A percentile compares a stretch with the other conserved stretches of the same genome.
Conservation (phyloP, 2,113 vertebrate species). For the Phocoena phocoena region DNA sequence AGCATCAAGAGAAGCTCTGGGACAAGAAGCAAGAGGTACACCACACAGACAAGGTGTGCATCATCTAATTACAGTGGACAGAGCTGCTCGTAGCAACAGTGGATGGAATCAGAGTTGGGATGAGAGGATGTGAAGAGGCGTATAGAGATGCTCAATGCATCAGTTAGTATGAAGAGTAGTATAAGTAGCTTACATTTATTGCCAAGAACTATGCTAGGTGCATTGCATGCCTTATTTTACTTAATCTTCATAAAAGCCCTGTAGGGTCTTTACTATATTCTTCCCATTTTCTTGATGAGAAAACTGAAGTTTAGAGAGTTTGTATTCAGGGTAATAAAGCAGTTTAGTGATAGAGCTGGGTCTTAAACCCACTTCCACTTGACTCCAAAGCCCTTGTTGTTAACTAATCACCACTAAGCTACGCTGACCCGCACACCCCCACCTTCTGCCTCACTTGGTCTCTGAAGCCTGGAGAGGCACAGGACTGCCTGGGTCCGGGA, state of each 20-base stretch:
- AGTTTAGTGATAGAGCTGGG: background rate
- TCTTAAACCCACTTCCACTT: background rate
- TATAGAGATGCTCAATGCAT: background rate
- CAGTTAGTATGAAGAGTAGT: background rate
- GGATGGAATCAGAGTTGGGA: background rate
- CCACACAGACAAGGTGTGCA: no score
- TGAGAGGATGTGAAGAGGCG: background rate
- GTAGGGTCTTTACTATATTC: background rate
- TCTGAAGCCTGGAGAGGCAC: background rate
- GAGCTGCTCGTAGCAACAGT: background rate
- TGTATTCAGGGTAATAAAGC: background rate
- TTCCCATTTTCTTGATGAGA: conserved; percentile 40
- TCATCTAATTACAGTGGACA: background rate
- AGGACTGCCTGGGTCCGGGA: background rate
- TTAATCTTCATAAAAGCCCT: background rate
- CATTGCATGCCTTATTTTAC: background rate
- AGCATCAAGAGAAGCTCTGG: background rate
- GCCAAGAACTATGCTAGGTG: background rate
- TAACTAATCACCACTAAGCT: background rate
- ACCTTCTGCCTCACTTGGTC: background rate
- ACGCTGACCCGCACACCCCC: accelerated
- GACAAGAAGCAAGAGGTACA: background rate
- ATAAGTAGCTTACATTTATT: background rate
- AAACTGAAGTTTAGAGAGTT: background rate
- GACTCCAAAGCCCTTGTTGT: background rate